A percentile compares a stretch with the other conserved stretches of the same genome.
These are phyloP conservation scores for Papilio xuthus DNA, from an alignment of 1,140 invertebrate species.

Conservation along the genomic window DNA sequence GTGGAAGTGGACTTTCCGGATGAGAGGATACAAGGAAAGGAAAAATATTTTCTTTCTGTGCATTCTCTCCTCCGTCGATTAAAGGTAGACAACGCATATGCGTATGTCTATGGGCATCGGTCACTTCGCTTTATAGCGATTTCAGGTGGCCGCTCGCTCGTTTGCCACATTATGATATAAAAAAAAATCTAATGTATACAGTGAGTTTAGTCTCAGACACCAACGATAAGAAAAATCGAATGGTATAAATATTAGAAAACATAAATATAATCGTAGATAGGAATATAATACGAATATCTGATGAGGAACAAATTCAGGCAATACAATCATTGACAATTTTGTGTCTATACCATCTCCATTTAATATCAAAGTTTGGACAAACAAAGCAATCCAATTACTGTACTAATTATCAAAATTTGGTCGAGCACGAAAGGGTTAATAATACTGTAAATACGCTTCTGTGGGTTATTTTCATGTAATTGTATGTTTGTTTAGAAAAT, in stretches of 20 bases:
- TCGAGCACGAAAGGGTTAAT: background rate
- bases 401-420: constrained; percentile 4
- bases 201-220: no score
- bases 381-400: constrained; percentile 22
- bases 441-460: background rate
- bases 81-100: no score
- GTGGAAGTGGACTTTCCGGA: no score
- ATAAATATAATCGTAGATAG: background rate
- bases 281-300: background rate
- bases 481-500: background rate
- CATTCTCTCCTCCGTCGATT: no score
- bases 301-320: background rate
- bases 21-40: no score
- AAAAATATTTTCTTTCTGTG: no score
- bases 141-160: no score
- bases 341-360: background rate
- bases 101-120: no score
- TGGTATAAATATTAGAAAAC: background rate
- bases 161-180: no score
- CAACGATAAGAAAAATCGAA: no score
- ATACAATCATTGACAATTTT: background rate
- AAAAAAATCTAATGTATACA: no score
- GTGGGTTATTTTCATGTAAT: background rate
- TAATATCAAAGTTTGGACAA: background rate
- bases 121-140: no score